Percentiles rank a stretch among this genome's conserved stretches.
These are phyloP conservation scores for Sebastes nivosus DNA, from an alignment of 2,797 vertebrate genomes.

Conservation along the genomic window DNA sequence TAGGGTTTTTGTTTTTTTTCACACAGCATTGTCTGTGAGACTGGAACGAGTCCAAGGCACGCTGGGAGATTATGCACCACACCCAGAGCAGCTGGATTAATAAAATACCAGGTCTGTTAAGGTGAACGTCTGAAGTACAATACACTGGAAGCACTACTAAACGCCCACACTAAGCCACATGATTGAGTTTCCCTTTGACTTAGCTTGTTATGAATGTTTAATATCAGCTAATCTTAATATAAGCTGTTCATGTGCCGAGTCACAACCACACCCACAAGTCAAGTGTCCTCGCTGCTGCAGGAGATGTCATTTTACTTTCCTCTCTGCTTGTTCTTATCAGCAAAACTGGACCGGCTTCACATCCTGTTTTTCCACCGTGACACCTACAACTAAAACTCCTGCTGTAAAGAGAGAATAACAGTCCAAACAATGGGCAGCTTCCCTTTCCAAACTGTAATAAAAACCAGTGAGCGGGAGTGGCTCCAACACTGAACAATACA, in stretches of 20 bases:
- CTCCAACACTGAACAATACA: conserved; percentile 50
- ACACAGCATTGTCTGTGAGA: conserved; percentile 6
- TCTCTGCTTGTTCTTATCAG: conserved; percentile 27
- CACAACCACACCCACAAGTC: not conserved
- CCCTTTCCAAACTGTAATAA: conserved; percentile 49
- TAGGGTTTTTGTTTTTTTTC: conserved; percentile 2
- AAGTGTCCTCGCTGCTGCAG: conserved; percentile 15
- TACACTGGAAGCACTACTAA: conserved; percentile 2
- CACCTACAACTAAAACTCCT: conserved; percentile 38
- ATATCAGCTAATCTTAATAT: not conserved
- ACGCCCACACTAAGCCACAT: not conserved
- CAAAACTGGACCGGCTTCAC: conserved; percentile 9
- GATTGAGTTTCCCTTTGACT: no score
- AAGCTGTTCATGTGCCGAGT: not conserved
- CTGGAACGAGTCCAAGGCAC: not conserved
- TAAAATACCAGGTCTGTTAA: conserved; percentile 14
- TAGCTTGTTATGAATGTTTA: not conserved
- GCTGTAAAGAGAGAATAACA: conserved; percentile 23
- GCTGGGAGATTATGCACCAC: conserved; percentile 18
- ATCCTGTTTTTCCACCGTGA: conserved; percentile 70
- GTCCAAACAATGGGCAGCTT: conserved; percentile 70
- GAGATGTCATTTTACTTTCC: conserved; percentile 45
- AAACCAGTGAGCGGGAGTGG: conserved; percentile 19
- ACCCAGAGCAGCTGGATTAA: conserved; percentile 5
- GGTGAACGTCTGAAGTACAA: not conserved